Evolutionary conservation across 2,797 vertebrate species (phyloP).

Genomic region (Pogoniulus pusillus): DNA sequence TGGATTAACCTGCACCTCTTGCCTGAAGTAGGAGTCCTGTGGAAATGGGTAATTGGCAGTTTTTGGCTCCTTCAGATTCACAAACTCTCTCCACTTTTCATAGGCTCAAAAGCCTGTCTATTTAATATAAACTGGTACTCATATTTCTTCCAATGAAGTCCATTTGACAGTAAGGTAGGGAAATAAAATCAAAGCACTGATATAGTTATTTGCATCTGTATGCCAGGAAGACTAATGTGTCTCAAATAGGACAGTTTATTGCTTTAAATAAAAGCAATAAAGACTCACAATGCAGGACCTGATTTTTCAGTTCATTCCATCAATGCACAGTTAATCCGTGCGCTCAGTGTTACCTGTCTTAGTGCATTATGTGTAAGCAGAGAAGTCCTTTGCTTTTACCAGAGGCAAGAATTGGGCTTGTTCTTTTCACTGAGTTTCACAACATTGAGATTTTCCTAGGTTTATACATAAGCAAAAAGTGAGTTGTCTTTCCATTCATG

Average conservation of each 20-base stretch:
- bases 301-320: background rate
- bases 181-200: background rate
- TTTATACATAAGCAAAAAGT: background rate
- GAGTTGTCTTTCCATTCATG: background rate
- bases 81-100: background rate
- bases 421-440: background rate
- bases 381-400: background rate
- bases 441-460: background rate
- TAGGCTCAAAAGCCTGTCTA: background rate
- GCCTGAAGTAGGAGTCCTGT: conserved; percentile 14
- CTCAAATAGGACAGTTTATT: background rate
- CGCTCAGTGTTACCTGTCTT: background rate
- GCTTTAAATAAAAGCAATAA: background rate
- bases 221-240: background rate
- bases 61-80: background rate
- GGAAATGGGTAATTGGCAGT: conserved; percentile 9
- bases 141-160: background rate
- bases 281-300: background rate
- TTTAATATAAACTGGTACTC: background rate
- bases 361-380: background rate
- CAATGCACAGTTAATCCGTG: background rate
- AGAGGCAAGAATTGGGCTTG: background rate
- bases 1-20: conserved; percentile 18
- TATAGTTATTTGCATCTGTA: background rate
- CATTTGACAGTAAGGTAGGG: background rate